phyloP scores from a whole-genome alignment of 2,113 vertebrate genomes.

The Furnarius figulus region DNA sequence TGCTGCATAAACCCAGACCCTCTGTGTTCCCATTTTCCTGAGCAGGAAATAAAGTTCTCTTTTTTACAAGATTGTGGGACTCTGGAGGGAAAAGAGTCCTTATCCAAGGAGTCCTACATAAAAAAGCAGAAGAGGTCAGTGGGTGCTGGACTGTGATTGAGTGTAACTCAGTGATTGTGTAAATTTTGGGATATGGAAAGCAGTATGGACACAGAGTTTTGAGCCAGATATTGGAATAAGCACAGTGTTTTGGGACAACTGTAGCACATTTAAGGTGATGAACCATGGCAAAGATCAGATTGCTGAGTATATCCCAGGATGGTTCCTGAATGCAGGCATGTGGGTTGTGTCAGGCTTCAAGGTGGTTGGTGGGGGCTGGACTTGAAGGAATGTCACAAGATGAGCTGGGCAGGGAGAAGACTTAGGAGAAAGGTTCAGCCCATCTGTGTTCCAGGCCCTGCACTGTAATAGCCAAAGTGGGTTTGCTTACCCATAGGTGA shows the following conservation, averaged over 20 bases:
- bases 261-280: neutral
- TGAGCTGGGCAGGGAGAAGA: neutral
- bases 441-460: neutral
- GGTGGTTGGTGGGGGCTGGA: neutral
- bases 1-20: neutral
- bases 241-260: neutral
- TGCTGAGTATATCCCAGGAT: neutral
- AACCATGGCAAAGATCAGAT: neutral
- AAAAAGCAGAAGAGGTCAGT: neutral
- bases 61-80: neutral
- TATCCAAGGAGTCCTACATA: neutral
- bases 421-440: neutral
- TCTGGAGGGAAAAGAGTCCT: neutral
- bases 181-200: neutral
- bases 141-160: neutral
- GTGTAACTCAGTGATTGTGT: neutral
- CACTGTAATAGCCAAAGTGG: accelerated
- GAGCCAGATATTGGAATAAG: neutral
- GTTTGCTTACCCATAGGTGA: neutral
- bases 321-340: neutral
- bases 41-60: neutral
- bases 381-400: neutral
- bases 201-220: no score
- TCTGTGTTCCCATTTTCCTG: neutral
- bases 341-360: neutral